phyloP scores from a whole-genome alignment of 2,113 vertebrate species.

The Heteronetta atricapilla region DNA sequence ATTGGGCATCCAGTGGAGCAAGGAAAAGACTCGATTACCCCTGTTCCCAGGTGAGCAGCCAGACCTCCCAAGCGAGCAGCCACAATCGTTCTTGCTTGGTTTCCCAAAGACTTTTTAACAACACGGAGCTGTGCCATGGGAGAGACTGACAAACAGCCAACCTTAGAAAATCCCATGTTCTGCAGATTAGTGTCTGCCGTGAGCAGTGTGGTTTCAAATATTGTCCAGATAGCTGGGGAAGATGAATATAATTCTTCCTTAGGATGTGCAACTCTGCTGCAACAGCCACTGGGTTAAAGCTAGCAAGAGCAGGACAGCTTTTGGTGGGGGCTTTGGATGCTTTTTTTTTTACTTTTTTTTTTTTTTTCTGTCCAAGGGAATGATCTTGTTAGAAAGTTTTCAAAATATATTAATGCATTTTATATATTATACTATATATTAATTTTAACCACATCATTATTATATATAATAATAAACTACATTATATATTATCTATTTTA shows the following conservation, averaged over 20 bases:
- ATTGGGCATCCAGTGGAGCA: not conserved
- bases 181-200: not conserved
- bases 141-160: not conserved
- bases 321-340: not conserved
- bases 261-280: not conserved
- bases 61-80: not conserved
- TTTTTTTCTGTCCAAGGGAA: not conserved
- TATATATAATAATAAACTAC: no score
- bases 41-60: not conserved
- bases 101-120: not conserved
- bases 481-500: no score
- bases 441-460: no score
- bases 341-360: not conserved
- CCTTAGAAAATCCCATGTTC: not conserved
- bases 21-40: not conserved
- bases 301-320: not conserved
- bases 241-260: not conserved
- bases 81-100: not conserved
- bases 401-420: not conserved
- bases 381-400: not conserved
- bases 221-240: not conserved
- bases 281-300: not conserved
- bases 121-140: not conserved
- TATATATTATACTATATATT: no score
- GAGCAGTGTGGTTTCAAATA: not conserved